Evolutionary conservation across 1,140 invertebrate species (phyloP).

Genomic region (Trichoplusia ni): DNA sequence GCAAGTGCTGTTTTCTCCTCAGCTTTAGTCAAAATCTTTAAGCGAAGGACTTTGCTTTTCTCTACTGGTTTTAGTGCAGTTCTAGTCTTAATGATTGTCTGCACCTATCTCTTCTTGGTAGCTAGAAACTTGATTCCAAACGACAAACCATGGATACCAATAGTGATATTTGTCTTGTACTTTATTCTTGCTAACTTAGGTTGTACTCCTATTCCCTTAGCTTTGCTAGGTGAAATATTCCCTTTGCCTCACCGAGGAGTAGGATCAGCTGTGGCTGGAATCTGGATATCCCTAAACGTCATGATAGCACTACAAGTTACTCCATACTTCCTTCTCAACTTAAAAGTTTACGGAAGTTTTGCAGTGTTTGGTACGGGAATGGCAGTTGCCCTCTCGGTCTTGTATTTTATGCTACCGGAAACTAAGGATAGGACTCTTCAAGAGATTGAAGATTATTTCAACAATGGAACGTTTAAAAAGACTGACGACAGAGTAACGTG

Average conservation of each 20-base stretch:
- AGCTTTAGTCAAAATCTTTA: conserved; percentile 56
- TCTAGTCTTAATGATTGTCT: conserved; percentile 43
- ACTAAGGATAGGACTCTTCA: conserved; percentile 66
- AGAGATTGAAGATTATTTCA: conserved; percentile 65
- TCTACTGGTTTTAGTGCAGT: conserved; percentile 51
- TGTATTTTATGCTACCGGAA: conserved; percentile 61
- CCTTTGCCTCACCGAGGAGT: conserved; percentile 59
- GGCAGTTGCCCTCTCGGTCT: conserved; percentile 36
- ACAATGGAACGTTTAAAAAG: conserved; percentile 48
- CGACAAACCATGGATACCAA: conserved; percentile 50
- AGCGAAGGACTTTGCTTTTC: conserved; percentile 58
- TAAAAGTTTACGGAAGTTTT: conserved; percentile 63
- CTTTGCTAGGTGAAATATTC: conserved; percentile 64
- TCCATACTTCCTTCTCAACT: conserved; percentile 51
- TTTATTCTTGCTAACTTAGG: conserved; percentile 65
- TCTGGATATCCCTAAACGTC: conserved; percentile 46
- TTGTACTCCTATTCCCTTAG: conserved; percentile 63
- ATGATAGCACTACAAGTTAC: conserved; percentile 55
- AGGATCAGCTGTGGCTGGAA: conserved; percentile 50
- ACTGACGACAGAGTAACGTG: conserved; percentile 19
- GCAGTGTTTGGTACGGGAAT: conserved; percentile 50
- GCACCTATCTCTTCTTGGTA: conserved; percentile 50
- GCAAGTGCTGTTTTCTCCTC: conserved; percentile 59
- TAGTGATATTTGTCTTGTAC: conserved; percentile 54
- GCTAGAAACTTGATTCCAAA: conserved; percentile 46